Evolutionary conservation across 2,113 vertebrate genomes (phyloP).

Genomic region (Vulpes lagopus): DNA sequence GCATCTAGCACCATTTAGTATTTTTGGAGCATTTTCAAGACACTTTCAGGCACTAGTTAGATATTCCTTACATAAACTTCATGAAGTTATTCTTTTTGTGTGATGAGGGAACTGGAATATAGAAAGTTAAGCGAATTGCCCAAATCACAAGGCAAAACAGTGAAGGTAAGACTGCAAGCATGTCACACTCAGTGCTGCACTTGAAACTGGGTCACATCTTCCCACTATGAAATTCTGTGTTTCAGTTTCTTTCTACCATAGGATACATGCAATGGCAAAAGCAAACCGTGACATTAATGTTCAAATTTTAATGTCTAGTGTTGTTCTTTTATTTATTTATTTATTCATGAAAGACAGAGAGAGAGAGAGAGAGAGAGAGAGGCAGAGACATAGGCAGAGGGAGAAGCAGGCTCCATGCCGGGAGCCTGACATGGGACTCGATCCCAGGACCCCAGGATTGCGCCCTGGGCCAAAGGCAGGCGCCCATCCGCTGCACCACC

Average conservation of each 20-base stretch:
- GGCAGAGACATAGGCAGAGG: no score
- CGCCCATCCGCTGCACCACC: no score
- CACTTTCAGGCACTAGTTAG: neutral
- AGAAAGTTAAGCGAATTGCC: neutral
- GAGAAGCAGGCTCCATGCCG: no score
- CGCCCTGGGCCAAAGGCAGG: no score
- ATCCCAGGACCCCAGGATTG: no score
- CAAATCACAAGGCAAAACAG: neutral
- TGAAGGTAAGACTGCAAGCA: neutral
- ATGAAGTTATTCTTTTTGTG: neutral
- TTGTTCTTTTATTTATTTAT: neutral
- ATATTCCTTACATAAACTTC: neutral
- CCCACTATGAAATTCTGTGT: neutral
- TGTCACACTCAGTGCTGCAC: neutral
- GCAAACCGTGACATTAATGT: neutral
- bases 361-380: no score
- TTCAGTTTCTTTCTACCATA: neutral
- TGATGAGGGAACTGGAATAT: neutral
- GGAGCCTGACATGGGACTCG: no score
- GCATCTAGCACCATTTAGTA: neutral
- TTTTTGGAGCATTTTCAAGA: neutral
- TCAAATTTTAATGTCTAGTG: constrained; percentile 9
- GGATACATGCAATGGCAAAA: neutral
- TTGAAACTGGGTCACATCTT: neutral
- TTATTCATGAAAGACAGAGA: no score